These are phyloP conservation scores for Caenorhabditis elegans DNA, from an alignment of 1,140 invertebrate genomes.

Conservation along the genomic window WBcel235 BX284604.4:10999501-11000000, in stretches of 20 bases:
- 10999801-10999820: not conserved
- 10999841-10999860: not conserved
- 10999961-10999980: not conserved
- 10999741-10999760: not conserved
- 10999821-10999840: not conserved
- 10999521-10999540: too few relatives aligned
- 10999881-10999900: not conserved
- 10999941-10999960: not conserved
- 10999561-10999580: too few relatives aligned
- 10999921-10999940: not conserved
- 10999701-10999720: not conserved
- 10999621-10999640: too few relatives aligned
- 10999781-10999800: not conserved
- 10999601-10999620: too few relatives aligned
- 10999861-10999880: conserved; percentile 2
- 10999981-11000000: too few relatives aligned
- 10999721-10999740: not conserved
- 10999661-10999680: too few relatives aligned
- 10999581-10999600: too few relatives aligned
- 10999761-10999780: not conserved
- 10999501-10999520: too few relatives aligned
- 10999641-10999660: too few relatives aligned
- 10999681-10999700: not conserved
- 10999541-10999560: too few relatives aligned
- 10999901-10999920: not conserved